A percentile compares a stretch with the other conserved stretches of the same genome.
Conservation (phyloP, 2,113 vertebrate genomes). For the Xiphias gladius region DNA sequence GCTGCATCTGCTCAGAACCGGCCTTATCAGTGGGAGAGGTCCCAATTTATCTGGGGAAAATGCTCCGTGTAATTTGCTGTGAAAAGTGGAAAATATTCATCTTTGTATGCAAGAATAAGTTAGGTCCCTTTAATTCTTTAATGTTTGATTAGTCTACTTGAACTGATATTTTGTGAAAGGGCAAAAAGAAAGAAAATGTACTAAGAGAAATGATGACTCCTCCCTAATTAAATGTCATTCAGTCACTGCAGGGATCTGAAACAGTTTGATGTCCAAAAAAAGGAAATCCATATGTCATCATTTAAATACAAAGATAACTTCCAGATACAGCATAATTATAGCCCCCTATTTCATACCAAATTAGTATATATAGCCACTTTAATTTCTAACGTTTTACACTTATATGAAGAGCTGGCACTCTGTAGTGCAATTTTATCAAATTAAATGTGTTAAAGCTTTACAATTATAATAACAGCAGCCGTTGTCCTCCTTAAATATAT, state of each 20-base stretch:
- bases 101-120: conserved; percentile 72
- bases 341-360: conserved; percentile 77
- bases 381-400: conserved; percentile 50
- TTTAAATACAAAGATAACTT: conserved; percentile 68
- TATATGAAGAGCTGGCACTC: conserved; percentile 38
- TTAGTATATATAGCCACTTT: conserved; percentile 76
- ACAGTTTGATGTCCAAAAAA: conserved; percentile 72
- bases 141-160: conserved; percentile 81
- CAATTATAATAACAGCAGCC: conserved; percentile 11
- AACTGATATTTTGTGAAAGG: conserved; percentile 76
- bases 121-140: conserved; percentile 76
- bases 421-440: conserved; percentile 59
- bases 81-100: conserved; percentile 78
- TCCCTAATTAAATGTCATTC: conserved; percentile 82
- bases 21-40: conserved; percentile 79
- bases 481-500: conserved; percentile 15
- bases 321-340: conserved; percentile 72
- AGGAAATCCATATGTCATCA: conserved; percentile 74
- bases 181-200: conserved; percentile 59
- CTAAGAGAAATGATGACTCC: conserved; percentile 67
- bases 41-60: conserved; percentile 79
- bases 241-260: conserved; percentile 74
- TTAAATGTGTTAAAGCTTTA: conserved; percentile 45
- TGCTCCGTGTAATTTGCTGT: conserved; percentile 76
- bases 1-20: conserved; percentile 67